Evolutionary conservation across 1,140 invertebrate genomes (phyloP), one percentile per base, ranked within the genome.

Genomic region (Nebria ingens): DNA sequence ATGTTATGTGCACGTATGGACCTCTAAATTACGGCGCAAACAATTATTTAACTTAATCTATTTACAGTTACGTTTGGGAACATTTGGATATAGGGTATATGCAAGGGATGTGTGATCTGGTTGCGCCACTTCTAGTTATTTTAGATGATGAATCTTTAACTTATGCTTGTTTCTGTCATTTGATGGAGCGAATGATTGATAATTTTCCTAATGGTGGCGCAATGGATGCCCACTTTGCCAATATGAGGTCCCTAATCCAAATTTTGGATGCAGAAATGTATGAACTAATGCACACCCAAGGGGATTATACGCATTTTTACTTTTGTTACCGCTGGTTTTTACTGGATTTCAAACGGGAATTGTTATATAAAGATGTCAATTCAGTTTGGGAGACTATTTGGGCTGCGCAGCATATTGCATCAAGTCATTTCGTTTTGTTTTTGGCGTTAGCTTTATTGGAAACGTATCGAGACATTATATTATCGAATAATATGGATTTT

Each of bases 231-330:
- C 91, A 97, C 71, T 93, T 97, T 72, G 89, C 91, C 21, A 95
- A 97, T 69, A 94, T 97, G 91, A 81, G 91, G 59, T 87, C 83
- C 0, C 69, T 87, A 1, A 86, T 87, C 52, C 85, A 93, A 76
- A 93, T 97, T 59, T 73, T 97, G 54, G 93, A 97, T 73, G 84
- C 85, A 15, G 92, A 97, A 73, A 80, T 97, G 73, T 96, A 92
- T 76, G 89, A 95, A 61, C 75, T 94, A 63, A 94, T 97, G 87
- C 89, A 94, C 71, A 84, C 89, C 56, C 89, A 94, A 71, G 91
- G 91, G 9, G 94, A 97, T 71, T 96, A 93, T 71, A 95, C 92
- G 13, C 92, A 97, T 71, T 95, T 97, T 72, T 97, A 96, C 72
- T 97, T 97, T 74, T 96, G 92, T 68, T 97, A 97, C 71, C 83